Evolutionary conservation across 2,888 invertebrate species (phyloP).

Genomic region (Drosophila mulleri): DNA sequence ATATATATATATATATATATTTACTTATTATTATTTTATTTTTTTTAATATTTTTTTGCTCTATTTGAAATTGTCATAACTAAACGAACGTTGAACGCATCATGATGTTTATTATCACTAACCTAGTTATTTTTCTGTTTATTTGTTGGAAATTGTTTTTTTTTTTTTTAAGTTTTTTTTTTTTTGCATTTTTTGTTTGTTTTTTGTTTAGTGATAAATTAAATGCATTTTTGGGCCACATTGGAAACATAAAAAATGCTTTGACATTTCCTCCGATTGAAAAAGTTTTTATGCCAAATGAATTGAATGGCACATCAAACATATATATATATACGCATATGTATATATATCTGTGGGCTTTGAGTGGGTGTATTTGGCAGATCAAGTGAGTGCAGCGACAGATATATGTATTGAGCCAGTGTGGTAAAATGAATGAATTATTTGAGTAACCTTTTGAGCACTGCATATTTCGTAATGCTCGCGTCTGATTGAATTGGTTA

Average conservation of each 20-base stretch:
- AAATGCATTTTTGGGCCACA: constrained; percentile 70
- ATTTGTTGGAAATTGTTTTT: constrained; percentile 1
- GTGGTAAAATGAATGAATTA: constrained; percentile 8
- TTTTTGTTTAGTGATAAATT: constrained; percentile 53
- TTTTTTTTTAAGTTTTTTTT: constrained; percentile 15
- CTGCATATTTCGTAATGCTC: constrained; percentile 1
- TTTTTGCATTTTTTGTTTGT: constrained; percentile 13
- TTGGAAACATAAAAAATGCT: constrained; percentile 37
- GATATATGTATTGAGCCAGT: constrained; percentile 10
- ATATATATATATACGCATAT: background rate
- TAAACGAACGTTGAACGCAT: constrained; percentile 78
- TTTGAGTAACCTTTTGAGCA: constrained; percentile 9
- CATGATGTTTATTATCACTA: constrained; percentile 77
- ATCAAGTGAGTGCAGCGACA: constrained; percentile 17
- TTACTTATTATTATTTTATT: background rate
- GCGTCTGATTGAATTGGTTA: constrained; percentile 17
- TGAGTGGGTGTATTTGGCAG: constrained; percentile 18
- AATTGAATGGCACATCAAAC: constrained; percentile 37
- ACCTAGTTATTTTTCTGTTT: constrained; percentile 53
- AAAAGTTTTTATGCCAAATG: constrained; percentile 40
- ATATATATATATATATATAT: constrained; percentile 10
- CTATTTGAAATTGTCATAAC: constrained; percentile 67
- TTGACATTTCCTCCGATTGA: constrained; percentile 58
- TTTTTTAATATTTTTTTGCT: background rate
- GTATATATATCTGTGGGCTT: background rate